These are phyloP conservation scores for Nomada ferruginata DNA, from an alignment of 2,888 invertebrate genomes.

Conservation along the genomic window DNA sequence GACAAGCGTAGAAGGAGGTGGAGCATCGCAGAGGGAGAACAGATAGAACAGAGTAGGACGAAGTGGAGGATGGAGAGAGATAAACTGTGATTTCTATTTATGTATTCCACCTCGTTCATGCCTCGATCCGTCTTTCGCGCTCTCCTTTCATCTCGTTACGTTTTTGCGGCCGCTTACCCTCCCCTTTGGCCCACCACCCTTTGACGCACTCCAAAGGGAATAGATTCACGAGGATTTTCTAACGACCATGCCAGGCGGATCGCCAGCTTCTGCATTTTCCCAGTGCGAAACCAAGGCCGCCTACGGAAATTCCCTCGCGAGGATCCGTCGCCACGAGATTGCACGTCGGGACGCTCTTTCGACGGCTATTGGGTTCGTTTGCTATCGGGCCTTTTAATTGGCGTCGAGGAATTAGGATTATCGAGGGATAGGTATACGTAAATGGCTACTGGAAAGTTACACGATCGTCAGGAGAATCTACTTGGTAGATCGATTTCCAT, in stretches of 20 bases:
- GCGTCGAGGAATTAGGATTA: too few species aligned
- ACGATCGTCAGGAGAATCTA: neutral
- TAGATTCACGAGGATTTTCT: constrained; percentile 63
- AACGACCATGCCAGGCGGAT: constrained; percentile 54
- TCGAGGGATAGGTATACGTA: too few species aligned
- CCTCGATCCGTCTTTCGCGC: constrained; percentile 72
- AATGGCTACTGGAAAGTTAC: neutral
- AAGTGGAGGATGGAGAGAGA: constrained; percentile 72
- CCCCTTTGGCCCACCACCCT: constrained; percentile 31
- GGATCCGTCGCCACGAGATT: constrained; percentile 4
- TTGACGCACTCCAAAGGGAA: constrained; percentile 61
- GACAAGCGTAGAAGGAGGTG: constrained; percentile 17
- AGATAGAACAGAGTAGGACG: constrained; percentile 71
- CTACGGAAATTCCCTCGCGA: constrained; percentile 12
- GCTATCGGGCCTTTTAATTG: too few species aligned
- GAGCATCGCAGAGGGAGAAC: constrained; percentile 41
- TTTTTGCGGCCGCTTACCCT: constrained; percentile 73
- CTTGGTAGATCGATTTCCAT: neutral
- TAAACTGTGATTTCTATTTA: constrained; percentile 79
- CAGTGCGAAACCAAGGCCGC: constrained; percentile 5
- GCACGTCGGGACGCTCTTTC: neutral
- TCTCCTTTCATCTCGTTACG: constrained; percentile 82
- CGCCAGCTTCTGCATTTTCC: constrained; percentile 27
- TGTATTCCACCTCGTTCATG: constrained; percentile 82
- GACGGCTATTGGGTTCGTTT: too few species aligned